Conservation (phyloP, 2,888 invertebrate species). For the Amblyjoppa proteus region DNA sequence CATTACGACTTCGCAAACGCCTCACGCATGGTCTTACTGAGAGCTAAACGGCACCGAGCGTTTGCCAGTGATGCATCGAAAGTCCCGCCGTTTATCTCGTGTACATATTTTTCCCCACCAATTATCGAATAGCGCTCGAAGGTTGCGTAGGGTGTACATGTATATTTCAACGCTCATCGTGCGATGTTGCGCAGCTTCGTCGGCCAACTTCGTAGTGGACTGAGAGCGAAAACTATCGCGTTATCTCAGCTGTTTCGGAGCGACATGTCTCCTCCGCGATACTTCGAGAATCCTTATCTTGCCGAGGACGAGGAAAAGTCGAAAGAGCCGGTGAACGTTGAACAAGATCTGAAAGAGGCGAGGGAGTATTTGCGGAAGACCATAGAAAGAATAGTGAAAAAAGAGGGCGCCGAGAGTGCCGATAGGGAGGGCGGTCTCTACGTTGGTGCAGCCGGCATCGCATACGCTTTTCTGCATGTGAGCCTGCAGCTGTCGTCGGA, state of each 20-base stretch:
- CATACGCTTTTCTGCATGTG: conserved; percentile 70
- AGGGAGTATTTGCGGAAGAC: conserved; percentile 69
- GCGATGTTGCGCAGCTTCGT: conserved; percentile 23
- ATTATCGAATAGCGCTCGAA: too few relatives aligned
- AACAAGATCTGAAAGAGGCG: conserved; percentile 48
- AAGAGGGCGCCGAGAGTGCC: conserved; percentile 85
- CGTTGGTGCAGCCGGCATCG: conserved; percentile 73
- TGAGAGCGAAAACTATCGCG: conserved; percentile 16
- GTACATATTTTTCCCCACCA: neutral
- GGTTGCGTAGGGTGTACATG: too few relatives aligned
- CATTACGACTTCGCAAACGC: conserved; percentile 22
- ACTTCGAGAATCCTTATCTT: conserved; percentile 65
- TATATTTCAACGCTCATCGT: neutral
- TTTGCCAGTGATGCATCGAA: neutral
- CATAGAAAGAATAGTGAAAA: conserved; percentile 77
- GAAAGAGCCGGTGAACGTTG: conserved; percentile 32
- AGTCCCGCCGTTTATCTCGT: conserved; percentile 1
- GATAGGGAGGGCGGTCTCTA: conserved; percentile 84
- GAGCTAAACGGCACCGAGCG: neutral
- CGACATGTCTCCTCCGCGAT: conserved; percentile 59
- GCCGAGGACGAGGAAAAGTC: conserved; percentile 1
- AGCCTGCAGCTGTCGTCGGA: conserved; percentile 55
- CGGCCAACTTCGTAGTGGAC: conserved; percentile 6
- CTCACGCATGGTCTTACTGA: neutral
- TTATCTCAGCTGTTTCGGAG: conserved; percentile 10